Percentiles rank a stretch among this genome's conserved stretches.
Evolutionary conservation across 2,113 vertebrate species (phyloP).

Genomic region (Anarrhichthys ocellatus): DNA sequence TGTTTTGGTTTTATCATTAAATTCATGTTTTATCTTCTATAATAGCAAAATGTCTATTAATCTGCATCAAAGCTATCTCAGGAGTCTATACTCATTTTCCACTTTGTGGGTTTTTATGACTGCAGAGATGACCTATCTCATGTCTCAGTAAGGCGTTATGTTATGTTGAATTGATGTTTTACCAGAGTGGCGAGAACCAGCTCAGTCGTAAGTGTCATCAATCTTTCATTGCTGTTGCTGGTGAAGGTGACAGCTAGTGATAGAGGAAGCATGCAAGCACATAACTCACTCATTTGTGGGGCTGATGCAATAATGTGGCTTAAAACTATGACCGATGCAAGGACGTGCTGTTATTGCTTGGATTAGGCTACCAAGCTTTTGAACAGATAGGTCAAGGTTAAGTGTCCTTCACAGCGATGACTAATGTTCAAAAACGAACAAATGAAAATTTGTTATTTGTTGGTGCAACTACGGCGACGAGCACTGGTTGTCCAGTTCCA

Average conservation of each 20-base stretch:
- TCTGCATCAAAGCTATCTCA: not conserved
- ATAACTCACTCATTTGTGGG: conserved; percentile 45
- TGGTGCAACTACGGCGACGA: not conserved
- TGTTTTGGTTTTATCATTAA: not conserved
- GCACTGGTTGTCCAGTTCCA: conserved; percentile 4
- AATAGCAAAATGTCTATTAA: not conserved
- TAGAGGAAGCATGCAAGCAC: conserved; percentile 41
- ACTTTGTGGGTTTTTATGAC: conserved; percentile 48
- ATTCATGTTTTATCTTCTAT: conserved; percentile 35
- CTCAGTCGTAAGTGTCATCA: conserved; percentile 31
- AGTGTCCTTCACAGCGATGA: conserved; percentile 18
- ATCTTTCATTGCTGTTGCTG: conserved; percentile 31
- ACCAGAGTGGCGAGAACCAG: not conserved
- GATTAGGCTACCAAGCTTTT: conserved; percentile 29
- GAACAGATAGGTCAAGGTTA: conserved; percentile 44
- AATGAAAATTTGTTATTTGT: conserved; percentile 34
- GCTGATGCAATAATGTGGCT: not conserved
- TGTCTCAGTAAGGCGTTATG: conserved; percentile 3
- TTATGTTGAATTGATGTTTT: conserved; percentile 35
- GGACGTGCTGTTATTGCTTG: conserved; percentile 1
- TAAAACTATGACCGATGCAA: conserved; percentile 7
- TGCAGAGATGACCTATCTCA: conserved; percentile 30
- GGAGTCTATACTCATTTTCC: conserved; percentile 11
- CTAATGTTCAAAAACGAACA: conserved; percentile 9
- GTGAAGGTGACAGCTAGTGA: conserved; percentile 31